phyloP scores from a whole-genome alignment of 2,113 vertebrate genomes.

The Abramis brama region DNA sequence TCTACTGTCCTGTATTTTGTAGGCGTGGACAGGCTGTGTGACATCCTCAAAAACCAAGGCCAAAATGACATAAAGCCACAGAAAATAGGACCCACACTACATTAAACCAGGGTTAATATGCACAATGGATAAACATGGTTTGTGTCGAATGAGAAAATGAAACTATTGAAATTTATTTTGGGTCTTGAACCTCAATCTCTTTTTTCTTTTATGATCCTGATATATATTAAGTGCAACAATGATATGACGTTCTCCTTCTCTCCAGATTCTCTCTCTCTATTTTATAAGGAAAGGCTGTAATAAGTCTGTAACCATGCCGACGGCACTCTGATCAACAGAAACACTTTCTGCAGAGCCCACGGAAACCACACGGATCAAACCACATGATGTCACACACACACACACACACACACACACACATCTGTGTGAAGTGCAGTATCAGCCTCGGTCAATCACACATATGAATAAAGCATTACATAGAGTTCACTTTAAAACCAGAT shows the following conservation, averaged over 20 bases:
- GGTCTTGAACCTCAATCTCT: no score
- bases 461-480: background rate
- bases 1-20: no score
- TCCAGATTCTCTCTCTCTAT: background rate
- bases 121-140: background rate
- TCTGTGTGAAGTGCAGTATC: background rate
- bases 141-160: background rate
- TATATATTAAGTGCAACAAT: background rate
- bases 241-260: background rate
- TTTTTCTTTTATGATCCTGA: background rate
- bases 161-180: background rate
- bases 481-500: no score
- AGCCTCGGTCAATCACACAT: background rate
- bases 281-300: background rate
- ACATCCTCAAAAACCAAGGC: no score
- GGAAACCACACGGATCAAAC: background rate
- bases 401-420: background rate
- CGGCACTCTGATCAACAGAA: background rate
- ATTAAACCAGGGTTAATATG: background rate
- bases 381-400: background rate
- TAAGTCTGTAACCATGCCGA: background rate
- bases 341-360: background rate
- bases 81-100: background rate
- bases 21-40: no score
- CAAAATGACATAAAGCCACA: background rate